These are phyloP conservation scores for Periplaneta americana DNA, from an alignment of 1,140 invertebrate genomes.

Conservation along the genomic window DNA sequence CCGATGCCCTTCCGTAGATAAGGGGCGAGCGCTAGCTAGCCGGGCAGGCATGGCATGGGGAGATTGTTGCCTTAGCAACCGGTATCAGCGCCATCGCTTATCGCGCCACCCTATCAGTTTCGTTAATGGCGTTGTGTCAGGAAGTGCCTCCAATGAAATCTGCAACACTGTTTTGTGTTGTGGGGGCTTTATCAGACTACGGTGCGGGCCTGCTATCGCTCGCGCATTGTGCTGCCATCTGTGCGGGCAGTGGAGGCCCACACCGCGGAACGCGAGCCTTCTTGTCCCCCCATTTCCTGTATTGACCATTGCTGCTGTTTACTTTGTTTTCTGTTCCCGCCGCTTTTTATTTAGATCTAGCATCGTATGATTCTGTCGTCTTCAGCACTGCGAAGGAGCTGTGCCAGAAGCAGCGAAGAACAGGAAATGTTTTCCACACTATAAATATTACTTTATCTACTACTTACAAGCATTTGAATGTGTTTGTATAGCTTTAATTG, in stretches of 20 bases:
- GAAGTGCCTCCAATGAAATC: not conserved
- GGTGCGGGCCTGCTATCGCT: not conserved
- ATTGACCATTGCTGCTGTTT: not conserved
- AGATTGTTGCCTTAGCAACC: conserved; percentile 16
- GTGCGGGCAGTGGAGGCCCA: not conserved
- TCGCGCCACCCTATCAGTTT: conserved; percentile 7
- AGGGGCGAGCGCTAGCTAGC: conserved; percentile 3
- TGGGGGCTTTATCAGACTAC: not conserved
- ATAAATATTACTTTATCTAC: too few relatives aligned
- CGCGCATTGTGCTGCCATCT: not conserved
- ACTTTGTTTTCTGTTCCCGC: not conserved
- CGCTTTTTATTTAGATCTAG: too few relatives aligned
- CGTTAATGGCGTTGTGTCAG: conserved; percentile 12
- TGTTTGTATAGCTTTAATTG: too few relatives aligned
- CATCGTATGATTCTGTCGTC: too few relatives aligned
- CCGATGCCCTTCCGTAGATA: conserved; percentile 11
- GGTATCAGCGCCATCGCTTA: conserved; percentile 12
- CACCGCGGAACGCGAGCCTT: not conserved
- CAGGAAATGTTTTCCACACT: too few relatives aligned
- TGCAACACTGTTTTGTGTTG: not conserved
- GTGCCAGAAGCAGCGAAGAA: too few relatives aligned
- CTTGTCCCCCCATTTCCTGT: not conserved
- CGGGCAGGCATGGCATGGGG: not conserved
- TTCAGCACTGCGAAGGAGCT: too few relatives aligned
- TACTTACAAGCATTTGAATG: too few relatives aligned